Base-by-base conservation (phyloP, 2,888 invertebrate genomes). In the Lithophane leautieri region DNA sequence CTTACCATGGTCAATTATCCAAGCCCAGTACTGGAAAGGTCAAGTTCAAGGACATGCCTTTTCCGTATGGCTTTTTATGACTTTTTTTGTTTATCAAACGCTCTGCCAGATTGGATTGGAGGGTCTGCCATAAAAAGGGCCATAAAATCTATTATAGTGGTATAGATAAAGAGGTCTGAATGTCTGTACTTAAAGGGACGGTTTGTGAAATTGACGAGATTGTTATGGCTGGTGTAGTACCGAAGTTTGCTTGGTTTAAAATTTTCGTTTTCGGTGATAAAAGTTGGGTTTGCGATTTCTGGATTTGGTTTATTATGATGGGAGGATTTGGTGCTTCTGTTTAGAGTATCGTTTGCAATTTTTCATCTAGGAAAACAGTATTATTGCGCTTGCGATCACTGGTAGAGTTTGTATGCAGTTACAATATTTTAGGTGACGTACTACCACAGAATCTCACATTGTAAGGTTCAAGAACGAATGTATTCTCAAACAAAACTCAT, bases 71-170 rank as follows among this genome's bases (percentile, higher is more conserved):
- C 54, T 76, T 66, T 89, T 89, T 88, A 89, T 71, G 84, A 50
- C 78, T 78, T 79, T 88, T 44, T 87, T 87, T 83, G 83, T 87
- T 87, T 90, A 86, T 85, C 77, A 79, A 88, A 88, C 87, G 82
- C 81, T 88, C 78, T 72, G 84, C 75, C 87, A 92, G 93, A 93
- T 93, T 90, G 92, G 89, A 92, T 91, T 88, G 87, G 73, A 86
- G 86, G 83, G 86, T 80, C 81, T 78, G 72, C 84, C 74, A 86
- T 92, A 93, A 93, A 93, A 85, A 82, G 50, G 70, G 58, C 85
- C 82, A 88, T 93, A 92, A 93, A 94, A 88, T 84, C 80, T 82
- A 85, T 88, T 86, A 84, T 85, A 81, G 81, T 77, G 84, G 78
- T 86, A 85, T 78, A 89, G 90, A 92, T 92, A 93, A 90, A 89